These are phyloP conservation scores for Phrynocephalus guinanensis DNA, from an alignment of 2,797 vertebrate genomes.

Conservation along the genomic window DNA sequence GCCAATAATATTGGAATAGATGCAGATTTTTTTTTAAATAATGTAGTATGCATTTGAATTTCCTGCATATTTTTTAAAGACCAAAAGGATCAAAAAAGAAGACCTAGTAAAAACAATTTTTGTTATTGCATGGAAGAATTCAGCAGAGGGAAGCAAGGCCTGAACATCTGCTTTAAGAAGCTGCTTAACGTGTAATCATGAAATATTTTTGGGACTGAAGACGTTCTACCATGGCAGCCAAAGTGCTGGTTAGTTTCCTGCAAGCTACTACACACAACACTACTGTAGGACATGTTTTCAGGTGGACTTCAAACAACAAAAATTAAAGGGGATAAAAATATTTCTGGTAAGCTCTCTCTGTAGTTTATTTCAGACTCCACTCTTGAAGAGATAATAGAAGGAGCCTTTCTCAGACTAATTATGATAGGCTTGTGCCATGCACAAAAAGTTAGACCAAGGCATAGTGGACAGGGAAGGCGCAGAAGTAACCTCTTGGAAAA, in stretches of 20 bases:
- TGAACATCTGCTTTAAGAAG: constrained; percentile 4
- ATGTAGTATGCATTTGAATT: not conserved
- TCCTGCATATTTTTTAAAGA: not conserved
- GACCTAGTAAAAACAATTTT: not conserved
- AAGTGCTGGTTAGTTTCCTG: not conserved
- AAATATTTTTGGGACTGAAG: not conserved
- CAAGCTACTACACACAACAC: not conserved
- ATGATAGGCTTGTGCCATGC: not conserved
- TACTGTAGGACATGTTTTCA: not conserved
- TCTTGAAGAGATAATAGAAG: not conserved
- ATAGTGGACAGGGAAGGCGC: not conserved
- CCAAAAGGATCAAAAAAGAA: not conserved
- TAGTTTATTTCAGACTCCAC: not conserved
- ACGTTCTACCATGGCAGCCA: not conserved
- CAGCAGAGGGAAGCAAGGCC: constrained; percentile 4
- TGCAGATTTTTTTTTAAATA: not conserved
- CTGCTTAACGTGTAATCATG: constrained; percentile 21
- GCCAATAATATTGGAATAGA: not conserved
- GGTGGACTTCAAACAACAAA: not conserved
- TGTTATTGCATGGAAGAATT: constrained; percentile 11
- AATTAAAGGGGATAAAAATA: not conserved
- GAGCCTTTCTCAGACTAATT: not conserved
- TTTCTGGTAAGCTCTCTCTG: not conserved
- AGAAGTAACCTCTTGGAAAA: not conserved
- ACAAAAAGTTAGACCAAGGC: not conserved